A percentile compares a stretch with the other conserved stretches of the same genome.
Conservation (phyloP, 2,797 vertebrate species). For the Delichon dasypus region DNA sequence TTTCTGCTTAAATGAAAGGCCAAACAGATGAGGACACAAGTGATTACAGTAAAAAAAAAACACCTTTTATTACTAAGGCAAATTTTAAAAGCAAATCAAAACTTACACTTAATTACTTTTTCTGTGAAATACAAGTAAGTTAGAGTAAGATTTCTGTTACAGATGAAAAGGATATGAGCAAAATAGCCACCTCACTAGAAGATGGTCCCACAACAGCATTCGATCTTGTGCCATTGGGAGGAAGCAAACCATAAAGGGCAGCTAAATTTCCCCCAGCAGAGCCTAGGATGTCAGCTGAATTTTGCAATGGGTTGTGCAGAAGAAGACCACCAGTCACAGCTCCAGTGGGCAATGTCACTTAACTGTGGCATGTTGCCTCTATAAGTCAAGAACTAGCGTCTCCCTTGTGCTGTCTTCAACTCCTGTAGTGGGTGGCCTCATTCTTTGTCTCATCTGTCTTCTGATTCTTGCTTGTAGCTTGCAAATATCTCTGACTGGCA, state of each 20-base stretch:
- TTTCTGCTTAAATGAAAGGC: neutral
- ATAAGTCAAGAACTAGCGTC: neutral
- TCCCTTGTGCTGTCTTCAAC: neutral
- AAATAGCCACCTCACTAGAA: neutral
- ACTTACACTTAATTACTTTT: neutral
- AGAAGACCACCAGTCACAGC: neutral
- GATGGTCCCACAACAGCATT: neutral
- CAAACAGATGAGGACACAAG: neutral
- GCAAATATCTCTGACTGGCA: neutral
- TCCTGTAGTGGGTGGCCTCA: neutral
- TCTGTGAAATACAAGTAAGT: neutral
- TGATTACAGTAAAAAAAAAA: constrained; percentile 12
- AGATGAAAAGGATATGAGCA: neutral
- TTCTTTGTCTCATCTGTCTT: neutral
- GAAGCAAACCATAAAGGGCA: neutral
- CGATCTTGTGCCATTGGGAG: neutral
- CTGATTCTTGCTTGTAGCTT: neutral
- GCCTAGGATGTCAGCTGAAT: neutral
- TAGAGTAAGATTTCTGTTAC: neutral
- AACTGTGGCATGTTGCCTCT: neutral
- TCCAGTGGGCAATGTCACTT: neutral
- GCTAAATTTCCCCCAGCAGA: neutral
- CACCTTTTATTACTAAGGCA: neutral
- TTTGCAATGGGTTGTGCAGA: neutral
- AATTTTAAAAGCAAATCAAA: constrained; percentile 32